phyloP scores from a whole-genome alignment of 2,888 invertebrate genomes.

The Prionchulus punctatus region DNA sequence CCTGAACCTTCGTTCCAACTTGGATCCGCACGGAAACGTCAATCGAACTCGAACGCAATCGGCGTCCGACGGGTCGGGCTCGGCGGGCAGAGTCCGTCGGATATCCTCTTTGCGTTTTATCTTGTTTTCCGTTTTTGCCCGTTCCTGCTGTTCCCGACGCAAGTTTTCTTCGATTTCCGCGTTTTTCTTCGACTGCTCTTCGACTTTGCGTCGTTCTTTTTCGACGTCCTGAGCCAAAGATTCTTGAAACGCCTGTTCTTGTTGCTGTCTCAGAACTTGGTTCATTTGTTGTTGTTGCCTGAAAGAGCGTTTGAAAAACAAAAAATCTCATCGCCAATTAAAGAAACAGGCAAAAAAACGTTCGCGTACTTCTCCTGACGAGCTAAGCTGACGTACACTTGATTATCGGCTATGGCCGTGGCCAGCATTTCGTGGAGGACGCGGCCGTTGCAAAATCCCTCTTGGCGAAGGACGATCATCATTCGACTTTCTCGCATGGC shows the following conservation, averaged over 20 bases:
- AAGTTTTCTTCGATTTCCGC: constrained; percentile 34
- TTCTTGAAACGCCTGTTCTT: constrained; percentile 81
- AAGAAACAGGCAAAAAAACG: background rate
- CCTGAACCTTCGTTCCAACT: constrained; percentile 32
- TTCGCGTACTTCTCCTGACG: constrained; percentile 59
- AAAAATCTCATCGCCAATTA: background rate
- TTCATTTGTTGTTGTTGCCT: constrained; percentile 44
- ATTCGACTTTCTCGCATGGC: constrained; percentile 75
- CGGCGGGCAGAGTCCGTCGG: background rate
- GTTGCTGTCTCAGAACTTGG: constrained; percentile 67
- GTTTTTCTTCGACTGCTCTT: no score
- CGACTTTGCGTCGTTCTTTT: constrained; percentile 59
- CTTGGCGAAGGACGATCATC: constrained; percentile 74
- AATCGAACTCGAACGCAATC: constrained; percentile 30
- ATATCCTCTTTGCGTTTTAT: constrained; percentile 4
- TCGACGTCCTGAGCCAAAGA: constrained; percentile 82
- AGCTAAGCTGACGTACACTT: constrained; percentile 66
- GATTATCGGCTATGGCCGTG: constrained; percentile 64
- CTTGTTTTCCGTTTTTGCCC: constrained; percentile 23
- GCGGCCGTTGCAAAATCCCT: constrained; percentile 58
- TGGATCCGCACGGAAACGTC: constrained; percentile 32
- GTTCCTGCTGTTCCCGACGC: constrained; percentile 36
- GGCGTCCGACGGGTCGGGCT: background rate
- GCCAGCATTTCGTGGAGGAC: constrained; percentile 55
- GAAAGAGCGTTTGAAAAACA: background rate